Percentiles rank a stretch among this genome's conserved stretches.
Conservation (phyloP, 2,888 invertebrate genomes). For the Galerucella pusilla region DNA sequence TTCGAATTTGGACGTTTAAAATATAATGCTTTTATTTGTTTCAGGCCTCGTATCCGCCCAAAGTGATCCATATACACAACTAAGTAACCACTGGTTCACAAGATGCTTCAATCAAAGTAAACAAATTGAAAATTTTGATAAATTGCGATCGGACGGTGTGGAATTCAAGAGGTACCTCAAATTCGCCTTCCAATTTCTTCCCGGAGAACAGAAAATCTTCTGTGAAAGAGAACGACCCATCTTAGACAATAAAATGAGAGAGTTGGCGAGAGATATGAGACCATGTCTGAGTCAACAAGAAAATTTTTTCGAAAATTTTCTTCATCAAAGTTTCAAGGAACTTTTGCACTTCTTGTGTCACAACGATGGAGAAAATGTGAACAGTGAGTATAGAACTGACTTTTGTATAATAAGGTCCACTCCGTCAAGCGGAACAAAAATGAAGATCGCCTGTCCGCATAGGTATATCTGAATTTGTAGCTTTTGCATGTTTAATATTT, state of each 20-base stretch:
- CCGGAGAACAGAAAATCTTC: conserved; percentile 36
- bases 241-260: conserved; percentile 34
- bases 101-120: conserved; percentile 41
- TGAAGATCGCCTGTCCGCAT: too few relatives aligned
- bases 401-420: too few relatives aligned
- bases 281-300: conserved; percentile 43
- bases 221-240: conserved; percentile 41
- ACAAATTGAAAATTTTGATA: conserved; percentile 30
- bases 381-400: conserved; percentile 38
- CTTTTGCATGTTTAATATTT: too few relatives aligned
- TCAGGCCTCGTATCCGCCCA: neutral
- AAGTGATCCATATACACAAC: conserved; percentile 18
- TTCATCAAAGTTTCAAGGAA: conserved; percentile 40
- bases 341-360: conserved; percentile 48
- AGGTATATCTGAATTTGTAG: too few relatives aligned
- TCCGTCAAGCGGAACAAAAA: too few relatives aligned
- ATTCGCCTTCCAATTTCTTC: conserved; percentile 42
- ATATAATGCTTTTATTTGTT: too few relatives aligned
- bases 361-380: conserved; percentile 41
- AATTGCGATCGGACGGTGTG: conserved; percentile 26
- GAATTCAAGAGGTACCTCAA: conserved; percentile 39
- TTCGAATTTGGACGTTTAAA: too few relatives aligned
- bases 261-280: conserved; percentile 38
- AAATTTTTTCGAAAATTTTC: conserved; percentile 42
- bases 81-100: conserved; percentile 34